Conservation (phyloP, 2,113 vertebrate genomes). For the Zingel zingel region DNA sequence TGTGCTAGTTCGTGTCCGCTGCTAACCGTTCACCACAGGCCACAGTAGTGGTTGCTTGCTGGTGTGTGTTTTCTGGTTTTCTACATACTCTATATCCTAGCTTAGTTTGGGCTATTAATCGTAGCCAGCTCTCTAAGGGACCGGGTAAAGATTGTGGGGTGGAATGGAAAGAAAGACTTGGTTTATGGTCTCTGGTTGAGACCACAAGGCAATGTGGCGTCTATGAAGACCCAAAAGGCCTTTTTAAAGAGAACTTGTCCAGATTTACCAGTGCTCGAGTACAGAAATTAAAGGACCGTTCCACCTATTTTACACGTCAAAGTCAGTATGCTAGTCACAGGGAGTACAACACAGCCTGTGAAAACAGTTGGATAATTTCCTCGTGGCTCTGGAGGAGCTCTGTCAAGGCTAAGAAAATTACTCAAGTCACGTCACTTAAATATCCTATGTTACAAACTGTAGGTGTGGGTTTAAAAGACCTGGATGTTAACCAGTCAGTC, state of each 20-base stretch:
- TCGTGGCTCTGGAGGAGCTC: neutral
- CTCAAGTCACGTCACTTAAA: neutral
- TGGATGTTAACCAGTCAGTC: neutral
- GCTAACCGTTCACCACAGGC: slow-evolving; percentile 50
- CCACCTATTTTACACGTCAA: slow-evolving; percentile 19
- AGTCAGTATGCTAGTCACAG: neutral
- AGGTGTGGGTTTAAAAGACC: neutral
- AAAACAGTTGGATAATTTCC: neutral
- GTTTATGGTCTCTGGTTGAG: slow-evolving; percentile 44
- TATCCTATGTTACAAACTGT: neutral
- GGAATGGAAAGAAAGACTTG: slow-evolving; percentile 20
- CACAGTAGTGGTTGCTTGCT: slow-evolving; percentile 15
- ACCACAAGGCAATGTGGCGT: slow-evolving; percentile 38
- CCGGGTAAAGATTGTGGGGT: slow-evolving; percentile 6
- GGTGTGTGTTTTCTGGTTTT: slow-evolving; percentile 45
- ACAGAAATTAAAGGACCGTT: slow-evolving; percentile 19
- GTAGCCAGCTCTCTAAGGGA: slow-evolving; percentile 24
- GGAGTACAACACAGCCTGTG: neutral
- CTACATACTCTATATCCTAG: slow-evolving; percentile 7
- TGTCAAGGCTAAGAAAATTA: too few relatives aligned
- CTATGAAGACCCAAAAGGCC: slow-evolving; percentile 17
- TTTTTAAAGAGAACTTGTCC: neutral
- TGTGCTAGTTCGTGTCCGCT: slow-evolving; percentile 38
- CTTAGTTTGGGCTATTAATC: slow-evolving; percentile 49
- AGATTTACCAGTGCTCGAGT: neutral